Evolutionary conservation across 2,113 vertebrate species (phyloP).

Genomic region (Stomatorhinus ivindoensis): DNA sequence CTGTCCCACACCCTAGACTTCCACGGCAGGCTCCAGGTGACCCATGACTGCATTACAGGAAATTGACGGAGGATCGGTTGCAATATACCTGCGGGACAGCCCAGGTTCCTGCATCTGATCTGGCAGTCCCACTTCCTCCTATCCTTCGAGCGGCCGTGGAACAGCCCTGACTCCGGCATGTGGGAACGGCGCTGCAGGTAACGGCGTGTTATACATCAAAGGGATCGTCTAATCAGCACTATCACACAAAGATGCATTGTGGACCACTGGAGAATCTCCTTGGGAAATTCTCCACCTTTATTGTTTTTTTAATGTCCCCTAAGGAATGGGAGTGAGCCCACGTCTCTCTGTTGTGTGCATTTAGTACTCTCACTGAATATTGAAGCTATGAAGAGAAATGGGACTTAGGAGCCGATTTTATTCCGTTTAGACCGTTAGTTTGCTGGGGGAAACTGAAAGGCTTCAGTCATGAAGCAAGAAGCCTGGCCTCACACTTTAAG

Average conservation of each 20-base stretch:
- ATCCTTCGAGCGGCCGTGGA: slow-evolving; percentile 9
- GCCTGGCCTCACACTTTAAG: slow-evolving; percentile 53
- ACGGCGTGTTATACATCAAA: slow-evolving; percentile 52
- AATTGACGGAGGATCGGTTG: background rate
- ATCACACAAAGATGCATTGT: slow-evolving; percentile 53
- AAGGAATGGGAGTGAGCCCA: slow-evolving; percentile 53
- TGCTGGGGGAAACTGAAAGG: slow-evolving; percentile 53
- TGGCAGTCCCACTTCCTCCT: background rate
- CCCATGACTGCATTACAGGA: background rate
- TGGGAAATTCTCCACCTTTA: slow-evolving; percentile 62
- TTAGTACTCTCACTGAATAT: slow-evolving; percentile 67
- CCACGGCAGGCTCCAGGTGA: background rate
- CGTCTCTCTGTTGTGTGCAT: slow-evolving; percentile 52
- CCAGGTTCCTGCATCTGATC: too few relatives aligned
- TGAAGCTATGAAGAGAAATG: slow-evolving; percentile 67
- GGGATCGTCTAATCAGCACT: slow-evolving; percentile 66
- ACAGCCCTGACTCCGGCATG: slow-evolving; percentile 43
- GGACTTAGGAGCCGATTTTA: slow-evolving; percentile 62
- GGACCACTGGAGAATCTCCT: slow-evolving; percentile 58
- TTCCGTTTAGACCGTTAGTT: slow-evolving; percentile 57
- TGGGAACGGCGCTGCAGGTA: slow-evolving; percentile 45
- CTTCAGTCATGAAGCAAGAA: slow-evolving; percentile 58
- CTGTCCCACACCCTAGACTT: background rate
- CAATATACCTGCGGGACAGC: background rate
- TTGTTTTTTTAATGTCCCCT: slow-evolving; percentile 35